Conservation (phyloP, 30 jellyfish, hydroid and myxozoan species). For the Sanderia malayensis region DNA sequence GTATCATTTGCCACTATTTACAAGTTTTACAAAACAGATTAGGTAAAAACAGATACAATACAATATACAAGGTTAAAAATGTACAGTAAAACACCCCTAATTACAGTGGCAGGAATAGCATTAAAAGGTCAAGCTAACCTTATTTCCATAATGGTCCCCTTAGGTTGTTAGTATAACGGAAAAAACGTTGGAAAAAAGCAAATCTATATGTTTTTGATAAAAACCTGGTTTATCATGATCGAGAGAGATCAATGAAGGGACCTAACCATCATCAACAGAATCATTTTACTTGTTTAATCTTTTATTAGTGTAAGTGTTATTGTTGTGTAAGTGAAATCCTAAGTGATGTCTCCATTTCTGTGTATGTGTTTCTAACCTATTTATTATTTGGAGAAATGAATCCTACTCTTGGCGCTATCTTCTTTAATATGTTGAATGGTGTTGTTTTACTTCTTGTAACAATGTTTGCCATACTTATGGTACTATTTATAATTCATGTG, state of each 20-base stretch:
- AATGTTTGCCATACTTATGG: background rate
- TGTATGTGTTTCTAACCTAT: background rate
- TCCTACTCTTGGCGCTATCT: background rate
- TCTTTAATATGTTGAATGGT: background rate
- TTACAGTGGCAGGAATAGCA: conserved; percentile 41
- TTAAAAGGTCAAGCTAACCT: conserved; percentile 22
- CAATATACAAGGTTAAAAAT: background rate
- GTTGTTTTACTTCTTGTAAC: background rate
- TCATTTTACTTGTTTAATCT: background rate
- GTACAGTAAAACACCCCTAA: conserved; percentile 9
- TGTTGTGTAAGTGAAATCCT: background rate
- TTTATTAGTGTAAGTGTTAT: background rate
- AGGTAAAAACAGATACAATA: background rate
- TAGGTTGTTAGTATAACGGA: background rate
- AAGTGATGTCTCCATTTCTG: background rate
- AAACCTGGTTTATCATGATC: background rate
- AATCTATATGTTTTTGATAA: background rate
- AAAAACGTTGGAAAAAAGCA: background rate
- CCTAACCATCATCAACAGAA: conserved; percentile 1
- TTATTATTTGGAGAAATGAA: background rate
- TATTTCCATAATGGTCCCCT: conserved; percentile 54
- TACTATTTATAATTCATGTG: background rate
- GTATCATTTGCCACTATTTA: too few relatives aligned
- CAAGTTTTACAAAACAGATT: background rate
- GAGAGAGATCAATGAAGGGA: background rate